Base-by-base conservation (phyloP, 2,888 invertebrate genomes). In the Apamea sordens region DNA sequence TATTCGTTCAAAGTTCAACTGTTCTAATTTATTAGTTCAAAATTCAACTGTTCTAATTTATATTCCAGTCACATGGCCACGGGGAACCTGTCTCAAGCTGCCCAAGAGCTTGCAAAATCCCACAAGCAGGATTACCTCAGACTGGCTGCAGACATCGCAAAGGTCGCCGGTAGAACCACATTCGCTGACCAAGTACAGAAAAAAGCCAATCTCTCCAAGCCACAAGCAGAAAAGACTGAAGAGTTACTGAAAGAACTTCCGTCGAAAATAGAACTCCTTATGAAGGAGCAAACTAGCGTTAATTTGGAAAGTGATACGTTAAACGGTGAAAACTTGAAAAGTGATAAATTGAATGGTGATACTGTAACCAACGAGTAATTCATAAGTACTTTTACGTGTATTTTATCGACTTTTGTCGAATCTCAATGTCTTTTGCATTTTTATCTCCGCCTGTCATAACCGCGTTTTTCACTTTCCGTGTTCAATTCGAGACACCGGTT, bases 81-180 rank as follows among this genome's bases (percentile, higher is more conserved):
- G 72, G 97, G 97, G 41, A 95, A 98, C 65, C 94, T 97, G 10
- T 95, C 97, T n/a, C 96, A 97, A 89, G 98, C 98, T 0, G 97
- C 98, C 0, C 95, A 97, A 80, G 88, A 95, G 1, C 94, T 98
- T 47, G 96, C 97, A n/a, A 96, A 97, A 53, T 95, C 97, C 47
- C 94, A 93, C 5, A 97, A 97, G 73, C 91, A 97, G n/a, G 93
- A 96, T 0, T 93, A 95, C 69, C 94, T 98, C 44, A 94, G 96
- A 77, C 91, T 98, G 21, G 98, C 98, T 0, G 96, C 97, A 0
- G 97, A 97, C 71, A 92, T 98, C 56, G 98, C 98, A 0, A 95
- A 96, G 81, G 89, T 94, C 5, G 93, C 94, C 6, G 97, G 97
- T 0, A 97, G 97, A 84, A 90, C 86, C 50, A 93, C 93, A 0